These are phyloP conservation scores for Portevinia maculata DNA, from an alignment of 2,888 invertebrate species.

Conservation along the genomic window DNA sequence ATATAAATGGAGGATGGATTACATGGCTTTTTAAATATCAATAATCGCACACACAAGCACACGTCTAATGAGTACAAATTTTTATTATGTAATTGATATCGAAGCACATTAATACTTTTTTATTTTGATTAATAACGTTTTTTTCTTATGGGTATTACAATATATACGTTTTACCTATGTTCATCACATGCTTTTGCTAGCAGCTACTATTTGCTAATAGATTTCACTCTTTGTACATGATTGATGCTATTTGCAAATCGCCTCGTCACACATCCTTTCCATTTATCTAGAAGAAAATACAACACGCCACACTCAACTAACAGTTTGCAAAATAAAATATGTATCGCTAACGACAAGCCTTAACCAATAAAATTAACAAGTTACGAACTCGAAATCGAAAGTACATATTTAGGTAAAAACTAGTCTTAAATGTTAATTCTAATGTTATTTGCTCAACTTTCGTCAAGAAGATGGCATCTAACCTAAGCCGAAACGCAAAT, in stretches of 20 bases:
- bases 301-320: constrained; percentile 49
- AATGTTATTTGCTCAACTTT: constrained; percentile 6
- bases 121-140: constrained; percentile 56
- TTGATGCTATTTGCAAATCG: constrained; percentile 51
- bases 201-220: constrained; percentile 62
- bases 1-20: constrained; percentile 72
- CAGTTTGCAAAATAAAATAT: constrained; percentile 37
- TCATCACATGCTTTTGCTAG: constrained; percentile 54
- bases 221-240: constrained; percentile 71
- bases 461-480: constrained; percentile 43
- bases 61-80: constrained; percentile 67
- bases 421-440: constrained; percentile 31
- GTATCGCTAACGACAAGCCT: constrained; percentile 33
- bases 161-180: constrained; percentile 51
- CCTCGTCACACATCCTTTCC: constrained; percentile 36
- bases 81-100: constrained; percentile 47
- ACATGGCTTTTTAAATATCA: constrained; percentile 59
- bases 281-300: constrained; percentile 13
- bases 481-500: constrained; percentile 19
- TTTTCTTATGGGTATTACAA: constrained; percentile 58
- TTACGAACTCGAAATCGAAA: neutral
- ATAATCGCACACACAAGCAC: constrained; percentile 59
- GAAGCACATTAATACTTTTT: constrained; percentile 68
- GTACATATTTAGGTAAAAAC: constrained; percentile 7
- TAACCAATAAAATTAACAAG: constrained; percentile 15